Evolutionary conservation across 2,113 vertebrate species (phyloP), one percentile per base, ranked within the genome.

Genomic region (Melanocharis versteri): DNA sequence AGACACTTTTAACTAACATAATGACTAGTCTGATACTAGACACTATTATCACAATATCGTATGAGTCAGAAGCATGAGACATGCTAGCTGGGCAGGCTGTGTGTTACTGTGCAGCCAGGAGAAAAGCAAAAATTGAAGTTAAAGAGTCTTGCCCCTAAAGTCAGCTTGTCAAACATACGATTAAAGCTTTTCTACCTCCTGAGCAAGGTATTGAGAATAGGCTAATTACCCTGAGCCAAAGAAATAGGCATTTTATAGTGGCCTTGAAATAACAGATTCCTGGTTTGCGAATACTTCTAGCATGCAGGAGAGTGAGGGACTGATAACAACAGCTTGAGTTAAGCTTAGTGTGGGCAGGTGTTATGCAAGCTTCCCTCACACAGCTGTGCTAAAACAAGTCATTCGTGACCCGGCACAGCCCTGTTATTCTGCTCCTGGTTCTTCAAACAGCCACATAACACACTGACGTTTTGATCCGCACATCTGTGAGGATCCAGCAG

Each of bases 321-420:
- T 65, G 95, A 77, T 95, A 93, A 90, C 75, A 97, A 92, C 94
- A 93, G 90, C 95, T 93, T 96, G 95, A 95, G 94, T 84, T 92
- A 73, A 93, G 83, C 90, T 89, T 9, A 79, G 94, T 82, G 97
- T 94, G 88, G 95, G 96, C 86, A 95, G 95, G 96, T 95, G 94
- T 96, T 97, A 97, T 95, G 91, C 93, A 97, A 97, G 95, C 90
- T 97, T 97, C 95, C 93, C 90, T 97, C 94, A 95, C 88, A 86
- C 90, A 97, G 88, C 90, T 96, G 86, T 93, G 88, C 50, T 94
- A 92, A 91, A 96, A 82, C 87, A 96, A 97, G 75, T 80, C 53
- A 94, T 50, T 92, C 3, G 19, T 94, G 94, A 96, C 96, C 95
- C 64, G 44, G 75, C 77, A 33, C 57, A 96, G 93, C 88, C 78